These are phyloP conservation scores for Calliopsis andreniformis DNA, from an alignment of 1,140 invertebrate genomes.

Conservation along the genomic window DNA sequence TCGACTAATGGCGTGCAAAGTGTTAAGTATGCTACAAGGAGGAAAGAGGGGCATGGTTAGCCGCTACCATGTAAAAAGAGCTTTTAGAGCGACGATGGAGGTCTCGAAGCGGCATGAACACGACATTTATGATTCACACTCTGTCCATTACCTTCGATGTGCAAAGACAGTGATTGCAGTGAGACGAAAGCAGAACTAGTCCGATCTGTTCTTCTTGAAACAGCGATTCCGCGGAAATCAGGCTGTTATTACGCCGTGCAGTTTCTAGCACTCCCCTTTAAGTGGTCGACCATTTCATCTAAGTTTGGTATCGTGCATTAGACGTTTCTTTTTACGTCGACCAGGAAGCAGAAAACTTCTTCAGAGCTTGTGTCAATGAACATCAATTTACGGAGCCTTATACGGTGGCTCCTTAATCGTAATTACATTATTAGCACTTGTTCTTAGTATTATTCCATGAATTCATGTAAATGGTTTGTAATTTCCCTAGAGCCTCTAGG, in stretches of 20 bases:
- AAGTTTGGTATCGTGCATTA: slow-evolving; percentile 8
- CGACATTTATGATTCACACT: slow-evolving; percentile 34
- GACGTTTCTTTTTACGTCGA: slow-evolving; percentile 10
- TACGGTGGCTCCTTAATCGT: not conserved
- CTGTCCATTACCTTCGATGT: not conserved
- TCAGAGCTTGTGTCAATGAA: not conserved
- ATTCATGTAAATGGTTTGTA: too few species aligned
- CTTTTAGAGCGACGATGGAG: slow-evolving; percentile 23
- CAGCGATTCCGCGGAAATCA: slow-evolving; percentile 23
- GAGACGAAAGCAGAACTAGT: not conserved
- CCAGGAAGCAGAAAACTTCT: slow-evolving; percentile 5
- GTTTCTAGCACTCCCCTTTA: slow-evolving; percentile 13
- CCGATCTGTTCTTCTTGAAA: slow-evolving; percentile 15
- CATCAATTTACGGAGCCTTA: not conserved
- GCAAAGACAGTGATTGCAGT: slow-evolving; percentile 23
- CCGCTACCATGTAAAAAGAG: slow-evolving; percentile 27
- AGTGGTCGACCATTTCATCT: not conserved
- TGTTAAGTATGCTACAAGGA: slow-evolving; percentile 11
- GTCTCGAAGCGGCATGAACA: not conserved
- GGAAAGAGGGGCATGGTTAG: not conserved
- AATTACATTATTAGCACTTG: too few species aligned
- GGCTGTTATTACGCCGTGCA: slow-evolving; percentile 7
- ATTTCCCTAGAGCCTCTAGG: too few species aligned
- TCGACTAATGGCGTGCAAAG: slow-evolving; percentile 19
- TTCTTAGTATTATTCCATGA: too few species aligned